Conservation (phyloP, 2,797 vertebrate genomes). For the Brotula barbata region DNA sequence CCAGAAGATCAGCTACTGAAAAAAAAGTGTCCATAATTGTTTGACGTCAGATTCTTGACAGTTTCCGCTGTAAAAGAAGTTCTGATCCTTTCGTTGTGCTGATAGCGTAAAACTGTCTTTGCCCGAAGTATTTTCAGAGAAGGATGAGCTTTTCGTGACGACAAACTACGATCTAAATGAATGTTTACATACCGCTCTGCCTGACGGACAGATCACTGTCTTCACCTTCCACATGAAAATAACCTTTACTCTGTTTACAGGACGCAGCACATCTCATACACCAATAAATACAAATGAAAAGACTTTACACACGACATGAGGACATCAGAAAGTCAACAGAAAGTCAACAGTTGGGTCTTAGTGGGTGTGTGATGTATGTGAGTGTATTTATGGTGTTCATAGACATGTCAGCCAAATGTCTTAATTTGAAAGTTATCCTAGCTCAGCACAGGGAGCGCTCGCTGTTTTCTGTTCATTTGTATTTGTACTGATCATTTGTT, state of each 20-base stretch:
- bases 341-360: constrained; percentile 43
- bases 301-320: constrained; percentile 13
- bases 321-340: constrained; percentile 7
- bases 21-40: constrained; percentile 30
- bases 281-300: constrained; percentile 4
- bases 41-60: constrained; percentile 9
- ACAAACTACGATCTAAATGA: constrained; percentile 16
- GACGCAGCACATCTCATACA: constrained; percentile 1
- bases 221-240: constrained; percentile 18
- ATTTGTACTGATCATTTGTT: constrained; percentile 30
- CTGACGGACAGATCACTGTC: constrained; percentile 36
- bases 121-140: constrained; percentile 18
- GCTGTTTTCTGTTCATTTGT: constrained; percentile 30
- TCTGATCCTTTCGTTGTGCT: constrained; percentile 3
- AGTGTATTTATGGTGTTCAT: constrained; percentile 66
- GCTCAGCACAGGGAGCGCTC: constrained; percentile 26
- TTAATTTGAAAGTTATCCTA: constrained; percentile 50
- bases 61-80: too few relatives aligned
- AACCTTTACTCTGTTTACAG: constrained; percentile 29
- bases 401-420: constrained; percentile 43
- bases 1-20: constrained; percentile 17
- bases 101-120: background rate
- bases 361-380: constrained; percentile 30
- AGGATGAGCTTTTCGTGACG: constrained; percentile 21
- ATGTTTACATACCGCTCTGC: constrained; percentile 58